These are phyloP conservation scores for Caenorhabditis sp. DNA, from an alignment of 2,888 invertebrate species.

Conservation along the genomic window DNA sequence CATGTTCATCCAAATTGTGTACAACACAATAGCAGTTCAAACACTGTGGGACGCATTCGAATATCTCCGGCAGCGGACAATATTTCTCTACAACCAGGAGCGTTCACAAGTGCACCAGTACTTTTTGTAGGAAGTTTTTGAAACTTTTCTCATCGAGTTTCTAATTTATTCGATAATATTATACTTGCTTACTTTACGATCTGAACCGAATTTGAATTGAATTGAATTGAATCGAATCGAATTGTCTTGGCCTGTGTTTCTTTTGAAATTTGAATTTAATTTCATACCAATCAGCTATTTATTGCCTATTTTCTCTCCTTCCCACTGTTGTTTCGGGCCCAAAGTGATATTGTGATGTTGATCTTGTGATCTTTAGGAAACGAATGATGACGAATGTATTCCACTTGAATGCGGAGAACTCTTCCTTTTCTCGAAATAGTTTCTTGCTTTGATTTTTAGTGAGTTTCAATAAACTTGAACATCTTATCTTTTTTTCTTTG, in stretches of 20 bases:
- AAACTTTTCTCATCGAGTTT: neutral
- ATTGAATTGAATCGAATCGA: too few species aligned
- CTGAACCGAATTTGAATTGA: neutral
- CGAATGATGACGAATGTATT: neutral
- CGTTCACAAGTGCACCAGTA: conserved; percentile 62
- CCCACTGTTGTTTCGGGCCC: conserved; percentile 46
- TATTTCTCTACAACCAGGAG: conserved; percentile 67
- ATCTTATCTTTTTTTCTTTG: neutral
- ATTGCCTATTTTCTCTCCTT: conserved; percentile 29
- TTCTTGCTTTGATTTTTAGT: neutral
- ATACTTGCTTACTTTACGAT: conserved; percentile 2
- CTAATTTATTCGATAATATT: conserved; percentile 15
- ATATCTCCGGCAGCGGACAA: conserved; percentile 67
- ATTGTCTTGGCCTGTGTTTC: too few species aligned
- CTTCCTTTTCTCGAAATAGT: neutral
- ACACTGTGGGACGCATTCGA: conserved; percentile 67
- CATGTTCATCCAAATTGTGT: conserved; percentile 68
- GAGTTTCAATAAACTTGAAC: too few species aligned
- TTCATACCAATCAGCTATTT: conserved; percentile 11
- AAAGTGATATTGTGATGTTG: conserved; percentile 50
- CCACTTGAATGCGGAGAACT: too few species aligned
- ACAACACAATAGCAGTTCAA: conserved; percentile 68
- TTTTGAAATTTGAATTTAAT: too few species aligned
- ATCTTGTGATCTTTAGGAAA: conserved; percentile 61
- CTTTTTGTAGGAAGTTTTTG: conserved; percentile 43